Evolutionary conservation across 2,113 vertebrate species (phyloP), one percentile per base, ranked within the genome.

Genomic region (Columbina picui): DNA sequence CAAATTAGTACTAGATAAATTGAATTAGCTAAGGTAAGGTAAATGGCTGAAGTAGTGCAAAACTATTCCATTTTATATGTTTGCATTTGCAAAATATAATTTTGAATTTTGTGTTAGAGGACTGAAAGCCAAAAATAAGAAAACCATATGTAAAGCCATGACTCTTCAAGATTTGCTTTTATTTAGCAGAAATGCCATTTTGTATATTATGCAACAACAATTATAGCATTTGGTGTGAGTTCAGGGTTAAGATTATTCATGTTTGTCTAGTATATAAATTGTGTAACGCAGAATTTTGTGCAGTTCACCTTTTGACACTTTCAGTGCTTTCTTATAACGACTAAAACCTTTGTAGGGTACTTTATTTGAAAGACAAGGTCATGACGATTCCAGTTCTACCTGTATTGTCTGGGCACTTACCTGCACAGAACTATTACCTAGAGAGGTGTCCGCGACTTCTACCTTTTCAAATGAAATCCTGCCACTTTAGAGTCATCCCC

Each of bases 201-300:
- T 61, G 10, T 36, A 2, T 39, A 17, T 30, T 19, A 5, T 8
- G 29, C 34, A 49, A 34, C 30, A 56, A 43, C 71, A 94, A 12
- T 53, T 29, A 5, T 0, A 56, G 49, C 43, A 22, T 22, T 32
- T 79, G n/a, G 52, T 0, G 0, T 27, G 34, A 53, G 4, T 50
- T 93, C 61, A 45, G 70, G 88, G 36, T 61, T 76, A 39, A 70
- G 89, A 45, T 49, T 30, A 23, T 71, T 45, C 49, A 7, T 12
- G 14, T 43, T 15, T 73, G 38, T 14, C 45, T 61, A 57, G 21
- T 76, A 5, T 23, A 27, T 4, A 29, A 6, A 1, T 67, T 92
- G 75, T 74, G 29, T 30, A 70, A 74, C 55, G 77, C 55, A 32
- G 41, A 55, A 50, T 93, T 93, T 20, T 30, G 65, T 85, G 53